Evolutionary conservation across 2,797 vertebrate species (phyloP).

Genomic region (Falco biarmicus): DNA sequence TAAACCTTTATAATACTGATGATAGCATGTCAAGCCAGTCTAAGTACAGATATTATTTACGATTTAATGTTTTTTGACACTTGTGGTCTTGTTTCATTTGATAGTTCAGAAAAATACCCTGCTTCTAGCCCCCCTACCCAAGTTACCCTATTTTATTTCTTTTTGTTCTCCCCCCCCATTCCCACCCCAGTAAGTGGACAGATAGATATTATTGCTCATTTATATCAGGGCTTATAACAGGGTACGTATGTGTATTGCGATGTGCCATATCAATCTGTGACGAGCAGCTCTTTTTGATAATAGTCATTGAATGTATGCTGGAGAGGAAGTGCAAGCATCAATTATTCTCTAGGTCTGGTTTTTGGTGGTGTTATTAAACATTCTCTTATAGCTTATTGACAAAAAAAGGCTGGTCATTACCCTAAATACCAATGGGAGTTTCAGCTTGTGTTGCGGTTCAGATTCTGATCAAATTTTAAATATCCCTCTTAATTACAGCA

Average conservation of each 20-base stretch:
- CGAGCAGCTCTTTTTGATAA: neutral
- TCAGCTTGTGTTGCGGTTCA: neutral
- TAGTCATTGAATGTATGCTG: neutral
- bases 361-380: conserved; percentile 9
- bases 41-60: neutral
- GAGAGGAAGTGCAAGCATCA: neutral
- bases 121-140: neutral
- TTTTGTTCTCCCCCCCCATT: neutral
- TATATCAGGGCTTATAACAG: neutral
- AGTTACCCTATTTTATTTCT: neutral
- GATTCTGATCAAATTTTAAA: conserved; percentile 11
- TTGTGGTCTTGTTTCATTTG: neutral
- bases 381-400: neutral
- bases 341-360: neutral
- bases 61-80: neutral
- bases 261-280: neutral
- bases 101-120: neutral
- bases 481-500: neutral
- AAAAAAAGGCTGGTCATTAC: neutral
- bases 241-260: neutral
- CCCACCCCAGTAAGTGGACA: neutral
- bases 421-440: neutral
- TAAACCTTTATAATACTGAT: neutral
- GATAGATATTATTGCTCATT: neutral
- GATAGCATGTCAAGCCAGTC: neutral